Conservation (phyloP, 2,797 vertebrate genomes). For the Anisognathus igniventris region DNA sequence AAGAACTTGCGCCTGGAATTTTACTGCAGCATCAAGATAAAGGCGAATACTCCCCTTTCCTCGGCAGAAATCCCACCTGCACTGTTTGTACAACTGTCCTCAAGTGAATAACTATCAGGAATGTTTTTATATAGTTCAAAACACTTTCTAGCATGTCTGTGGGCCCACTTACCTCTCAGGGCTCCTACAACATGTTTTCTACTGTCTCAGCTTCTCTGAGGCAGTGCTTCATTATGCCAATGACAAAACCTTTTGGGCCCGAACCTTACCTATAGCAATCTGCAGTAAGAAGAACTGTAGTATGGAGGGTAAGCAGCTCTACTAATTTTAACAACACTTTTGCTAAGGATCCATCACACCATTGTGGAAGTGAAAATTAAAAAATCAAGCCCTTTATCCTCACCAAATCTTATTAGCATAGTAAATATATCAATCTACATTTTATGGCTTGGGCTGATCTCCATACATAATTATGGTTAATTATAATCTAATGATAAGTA, state of each 20-base stretch:
- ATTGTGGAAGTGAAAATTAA: neutral
- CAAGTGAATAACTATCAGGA: neutral
- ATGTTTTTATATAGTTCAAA: neutral
- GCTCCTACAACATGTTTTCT: neutral
- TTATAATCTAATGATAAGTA: slow-evolving; percentile 38
- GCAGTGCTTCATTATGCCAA: neutral
- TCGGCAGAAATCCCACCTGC: neutral
- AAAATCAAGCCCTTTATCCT: slow-evolving; percentile 17
- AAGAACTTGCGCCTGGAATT: neutral
- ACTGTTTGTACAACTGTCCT: neutral
- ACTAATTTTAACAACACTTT: neutral
- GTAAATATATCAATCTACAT: slow-evolving; percentile 28
- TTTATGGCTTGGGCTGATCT: slow-evolving; percentile 25
- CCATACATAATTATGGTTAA: slow-evolving; percentile 38
- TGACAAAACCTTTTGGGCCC: neutral
- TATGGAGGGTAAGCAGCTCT: neutral
- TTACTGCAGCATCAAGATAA: neutral
- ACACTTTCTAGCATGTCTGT: neutral
- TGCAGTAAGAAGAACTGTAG: neutral
- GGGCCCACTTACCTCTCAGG: neutral
- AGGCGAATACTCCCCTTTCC: neutral
- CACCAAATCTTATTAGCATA: slow-evolving; percentile 22
- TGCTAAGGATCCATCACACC: neutral
- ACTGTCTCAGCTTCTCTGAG: neutral
- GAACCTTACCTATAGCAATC: neutral